Evolutionary conservation across 2,113 vertebrate genomes (phyloP).

Genomic region (Lepisosteus oculatus): DNA sequence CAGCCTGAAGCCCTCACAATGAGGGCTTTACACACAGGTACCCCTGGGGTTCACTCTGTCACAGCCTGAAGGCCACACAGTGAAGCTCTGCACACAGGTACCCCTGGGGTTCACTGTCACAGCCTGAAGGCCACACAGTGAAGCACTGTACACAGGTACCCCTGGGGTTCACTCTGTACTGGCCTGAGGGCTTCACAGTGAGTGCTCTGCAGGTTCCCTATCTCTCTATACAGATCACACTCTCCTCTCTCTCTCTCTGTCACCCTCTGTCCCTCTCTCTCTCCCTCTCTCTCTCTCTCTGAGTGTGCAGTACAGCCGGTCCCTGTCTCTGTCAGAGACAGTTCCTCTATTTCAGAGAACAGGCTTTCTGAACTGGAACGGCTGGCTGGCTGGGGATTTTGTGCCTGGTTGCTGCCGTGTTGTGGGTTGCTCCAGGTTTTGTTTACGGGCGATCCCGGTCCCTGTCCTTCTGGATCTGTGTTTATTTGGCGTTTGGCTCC

Average conservation of each 20-base stretch:
- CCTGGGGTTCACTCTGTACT: too few relatives aligned
- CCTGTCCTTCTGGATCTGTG: conserved; percentile 11
- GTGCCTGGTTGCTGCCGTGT: not conserved
- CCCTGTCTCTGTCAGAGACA: conserved; percentile 70
- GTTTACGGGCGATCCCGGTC: not conserved
- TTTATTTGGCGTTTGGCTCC: not conserved
- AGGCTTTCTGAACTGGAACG: conserved; percentile 53
- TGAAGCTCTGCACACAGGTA: too few relatives aligned
- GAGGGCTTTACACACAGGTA: too few relatives aligned
- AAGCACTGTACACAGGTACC: too few relatives aligned
- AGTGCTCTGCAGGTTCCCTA: too few relatives aligned
- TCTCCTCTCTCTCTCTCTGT: not conserved
- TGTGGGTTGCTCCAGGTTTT: too few relatives aligned
- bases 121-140: too few relatives aligned
- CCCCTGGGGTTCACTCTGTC: too few relatives aligned
- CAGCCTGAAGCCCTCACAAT: too few relatives aligned
- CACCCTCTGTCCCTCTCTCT: not conserved
- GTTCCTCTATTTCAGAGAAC: conserved; percentile 66
- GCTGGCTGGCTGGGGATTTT: conserved; percentile 16
- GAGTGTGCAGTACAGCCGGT: conserved; percentile 37
- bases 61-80: too few relatives aligned
- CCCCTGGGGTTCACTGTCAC: too few relatives aligned
- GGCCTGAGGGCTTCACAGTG: too few relatives aligned
- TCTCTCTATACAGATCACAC: not conserved
- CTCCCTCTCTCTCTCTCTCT: conserved; percentile 43